Evolutionary conservation across 2,797 vertebrate species (phyloP), one percentile per base, ranked within the genome.

Genomic region (Thalassophryne amazonica): DNA sequence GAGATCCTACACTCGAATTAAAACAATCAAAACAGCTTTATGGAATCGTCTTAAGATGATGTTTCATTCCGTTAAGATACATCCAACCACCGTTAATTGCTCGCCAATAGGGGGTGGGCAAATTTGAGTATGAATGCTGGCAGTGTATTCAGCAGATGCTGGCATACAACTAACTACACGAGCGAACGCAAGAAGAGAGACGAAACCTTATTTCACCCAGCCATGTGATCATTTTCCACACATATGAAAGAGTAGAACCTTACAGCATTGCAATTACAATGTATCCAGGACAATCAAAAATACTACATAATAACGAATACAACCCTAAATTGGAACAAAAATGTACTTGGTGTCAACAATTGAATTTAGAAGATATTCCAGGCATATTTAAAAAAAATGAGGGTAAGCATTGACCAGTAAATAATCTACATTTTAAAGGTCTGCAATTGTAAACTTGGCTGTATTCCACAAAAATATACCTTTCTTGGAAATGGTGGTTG

Each of bases 391-490:
- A 89, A 92, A 93, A 94, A 94, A 90, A 93, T n/a, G n/a, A n/a
- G n/a, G n/a, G 90, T 89, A 94, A 95, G 92, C 94, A 93, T 94
- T 91, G 93, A 96, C 94, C 93, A 95, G 92, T 93, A 93, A 96
- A 92, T 93, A 91, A 90, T 95, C 91, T 93, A 94, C 92, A 91
- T 90, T 91, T 90, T 92, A 90, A 93, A 93, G 93, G 94, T 92
- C 88, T 95, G 84, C 90, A 92, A 92, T 88, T 91, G 90, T 95
- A 93, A 96, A 94, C 92, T 92, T 87, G 94, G 95, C 89, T 91
- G 91, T 93, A 94, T 95, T 95, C 95, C 94, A 97, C 93, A 96
- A 96, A 97, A 97, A 98, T 96, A 97, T 92, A 96, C 89, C 92
- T 96, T 94, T 85, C 81, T 91, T 80, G 78, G 93, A 94, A 95